Evolutionary conservation across 1,140 invertebrate species (phyloP).

Genomic region (Latrodectus geometricus): DNA sequence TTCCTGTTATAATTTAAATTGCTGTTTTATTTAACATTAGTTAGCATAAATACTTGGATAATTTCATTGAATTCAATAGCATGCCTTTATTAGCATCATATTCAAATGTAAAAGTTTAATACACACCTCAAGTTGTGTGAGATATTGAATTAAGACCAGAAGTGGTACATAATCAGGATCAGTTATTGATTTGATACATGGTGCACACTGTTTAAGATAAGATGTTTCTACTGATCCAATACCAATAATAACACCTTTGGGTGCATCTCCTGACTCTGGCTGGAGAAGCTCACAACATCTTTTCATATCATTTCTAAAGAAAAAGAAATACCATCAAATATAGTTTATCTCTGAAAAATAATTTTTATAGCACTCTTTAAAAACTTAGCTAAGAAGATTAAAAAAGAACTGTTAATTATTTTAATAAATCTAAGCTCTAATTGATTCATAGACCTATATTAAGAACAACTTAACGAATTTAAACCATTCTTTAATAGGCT

Average conservation of each 20-base stretch:
- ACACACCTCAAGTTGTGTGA: constrained; percentile 83
- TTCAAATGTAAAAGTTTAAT: background rate
- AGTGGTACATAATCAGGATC: constrained; percentile 80
- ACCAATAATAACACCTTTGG: constrained; percentile 77
- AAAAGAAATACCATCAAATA: background rate
- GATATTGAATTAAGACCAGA: constrained; percentile 84
- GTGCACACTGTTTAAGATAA: constrained; percentile 78
- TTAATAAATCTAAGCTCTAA: too few species aligned
- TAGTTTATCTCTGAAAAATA: background rate
- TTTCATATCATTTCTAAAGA: constrained; percentile 8
- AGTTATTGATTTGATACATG: constrained; percentile 75
- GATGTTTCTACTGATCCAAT: constrained; percentile 85
- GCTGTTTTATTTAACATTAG: too few species aligned
- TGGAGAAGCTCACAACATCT: constrained; percentile 43
- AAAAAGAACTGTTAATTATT: too few species aligned
- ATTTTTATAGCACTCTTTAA: too few species aligned
- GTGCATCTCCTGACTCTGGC: background rate
- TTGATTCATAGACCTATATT: too few species aligned
- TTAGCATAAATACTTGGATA: too few species aligned
- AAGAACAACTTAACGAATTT: too few species aligned
- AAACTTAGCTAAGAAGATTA: too few species aligned
- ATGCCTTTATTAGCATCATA: too few species aligned
- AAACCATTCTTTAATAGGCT: too few species aligned
- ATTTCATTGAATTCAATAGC: too few species aligned
- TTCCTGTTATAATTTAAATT: too few species aligned